A percentile compares a stretch with the other conserved stretches of the same genome.
Conservation (phyloP, 2,113 vertebrate genomes). For the Terrapene triunguis region DNA sequence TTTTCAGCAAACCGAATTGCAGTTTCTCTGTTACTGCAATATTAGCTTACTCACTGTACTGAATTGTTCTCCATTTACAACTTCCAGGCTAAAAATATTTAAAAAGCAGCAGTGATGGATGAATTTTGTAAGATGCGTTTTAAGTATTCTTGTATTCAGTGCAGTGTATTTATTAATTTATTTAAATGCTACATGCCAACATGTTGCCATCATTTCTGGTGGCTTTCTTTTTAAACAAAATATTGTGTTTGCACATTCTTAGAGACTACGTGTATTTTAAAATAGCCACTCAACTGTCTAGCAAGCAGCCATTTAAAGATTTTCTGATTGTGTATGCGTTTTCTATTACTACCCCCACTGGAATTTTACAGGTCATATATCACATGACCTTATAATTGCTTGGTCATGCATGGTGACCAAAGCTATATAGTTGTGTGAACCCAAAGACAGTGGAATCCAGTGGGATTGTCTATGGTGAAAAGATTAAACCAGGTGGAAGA, state of each 20-base stretch:
- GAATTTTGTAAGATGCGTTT: background rate
- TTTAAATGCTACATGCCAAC: background rate
- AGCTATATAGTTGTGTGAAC: background rate
- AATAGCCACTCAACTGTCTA: background rate
- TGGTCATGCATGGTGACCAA: background rate
- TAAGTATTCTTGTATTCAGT: background rate
- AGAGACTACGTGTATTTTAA: background rate
- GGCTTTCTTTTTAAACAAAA: background rate
- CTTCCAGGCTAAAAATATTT: background rate
- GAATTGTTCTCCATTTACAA: background rate
- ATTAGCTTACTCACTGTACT: background rate
- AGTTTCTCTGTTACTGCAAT: background rate
- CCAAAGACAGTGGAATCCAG: background rate
- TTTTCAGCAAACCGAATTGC: background rate
- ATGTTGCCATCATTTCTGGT: background rate
- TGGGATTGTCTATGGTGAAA: background rate
- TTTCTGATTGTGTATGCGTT: background rate
- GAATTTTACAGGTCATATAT: background rate
- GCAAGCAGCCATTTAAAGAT: background rate
- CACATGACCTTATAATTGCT: background rate
- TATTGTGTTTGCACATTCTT: background rate
- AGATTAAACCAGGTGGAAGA: background rate
- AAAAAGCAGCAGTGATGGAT: background rate
- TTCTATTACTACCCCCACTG: background rate
- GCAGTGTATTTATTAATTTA: background rate